Evolutionary conservation across 1,140 invertebrate genomes (phyloP).

Genomic region (Dryas iulia): DNA sequence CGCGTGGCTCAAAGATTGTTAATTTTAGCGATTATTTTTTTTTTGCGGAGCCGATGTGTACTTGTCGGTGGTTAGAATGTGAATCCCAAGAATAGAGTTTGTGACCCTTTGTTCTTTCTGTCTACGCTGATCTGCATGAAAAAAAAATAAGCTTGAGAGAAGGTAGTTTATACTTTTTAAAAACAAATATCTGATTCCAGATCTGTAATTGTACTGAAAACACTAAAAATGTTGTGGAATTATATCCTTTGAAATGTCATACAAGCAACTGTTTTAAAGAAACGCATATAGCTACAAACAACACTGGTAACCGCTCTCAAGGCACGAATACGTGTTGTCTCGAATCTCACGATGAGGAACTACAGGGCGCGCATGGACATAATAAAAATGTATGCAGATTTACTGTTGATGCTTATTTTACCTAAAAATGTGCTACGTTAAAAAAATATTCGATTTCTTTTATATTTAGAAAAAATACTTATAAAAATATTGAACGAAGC

Average conservation of each 20-base stretch:
- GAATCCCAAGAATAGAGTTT: no score
- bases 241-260: neutral
- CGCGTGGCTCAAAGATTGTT: no score
- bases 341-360: constrained; percentile 13
- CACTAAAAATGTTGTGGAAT: neutral
- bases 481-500: no score
- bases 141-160: no score
- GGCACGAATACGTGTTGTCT: constrained; percentile 22
- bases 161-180: no score
- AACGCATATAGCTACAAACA: neutral
- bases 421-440: neutral
- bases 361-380: neutral
- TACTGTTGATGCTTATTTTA: constrained; percentile 45
- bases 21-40: no score
- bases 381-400: constrained; percentile 42
- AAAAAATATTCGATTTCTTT: constrained; percentile 1
- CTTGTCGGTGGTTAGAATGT: no score
- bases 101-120: no score
- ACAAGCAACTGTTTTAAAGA: neutral
- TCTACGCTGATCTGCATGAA: neutral
- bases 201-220: neutral
- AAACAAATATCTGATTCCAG: neutral
- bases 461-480: neutral
- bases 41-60: no score
- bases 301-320: neutral